Conservation (phyloP, 2,888 invertebrate species). For the Nasonia oneida region DNA sequence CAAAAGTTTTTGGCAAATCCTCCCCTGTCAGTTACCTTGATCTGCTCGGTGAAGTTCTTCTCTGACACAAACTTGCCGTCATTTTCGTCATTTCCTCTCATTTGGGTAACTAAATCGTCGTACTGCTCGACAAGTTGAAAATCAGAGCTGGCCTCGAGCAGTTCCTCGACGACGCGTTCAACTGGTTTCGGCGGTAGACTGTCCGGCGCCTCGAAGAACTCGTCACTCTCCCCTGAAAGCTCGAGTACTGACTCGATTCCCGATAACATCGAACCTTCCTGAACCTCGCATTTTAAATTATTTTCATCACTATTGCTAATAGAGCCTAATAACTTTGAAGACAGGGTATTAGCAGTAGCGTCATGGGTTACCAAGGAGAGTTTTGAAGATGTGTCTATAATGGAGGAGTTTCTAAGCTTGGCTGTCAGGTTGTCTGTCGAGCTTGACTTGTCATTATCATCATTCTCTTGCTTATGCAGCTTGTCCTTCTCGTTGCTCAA, state of each 20-base stretch:
- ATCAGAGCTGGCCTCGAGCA: conserved; percentile 55
- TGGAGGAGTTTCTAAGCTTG: not conserved
- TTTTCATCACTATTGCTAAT: not conserved
- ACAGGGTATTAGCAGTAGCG: not conserved
- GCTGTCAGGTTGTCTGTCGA: not conserved
- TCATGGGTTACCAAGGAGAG: not conserved
- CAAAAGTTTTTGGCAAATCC: not conserved
- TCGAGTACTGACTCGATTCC: not conserved
- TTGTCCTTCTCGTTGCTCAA: conserved; percentile 56
- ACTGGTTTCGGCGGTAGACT: not conserved
- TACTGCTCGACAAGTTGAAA: conserved; percentile 38
- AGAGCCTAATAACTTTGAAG: not conserved
- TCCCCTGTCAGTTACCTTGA: conserved; percentile 38
- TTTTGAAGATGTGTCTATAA: not conserved
- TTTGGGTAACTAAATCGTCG: not conserved
- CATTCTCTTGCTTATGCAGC: not conserved
- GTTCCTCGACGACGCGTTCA: conserved; percentile 8
- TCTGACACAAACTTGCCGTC: conserved; percentile 16
- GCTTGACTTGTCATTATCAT: not conserved
- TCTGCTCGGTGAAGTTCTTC: conserved; percentile 36
- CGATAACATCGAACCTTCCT: not conserved
- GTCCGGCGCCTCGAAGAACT: conserved; percentile 31
- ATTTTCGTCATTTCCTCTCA: not conserved
- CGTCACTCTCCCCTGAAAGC: not conserved
- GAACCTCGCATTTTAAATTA: not conserved